These are phyloP conservation scores for Coelopa frigida DNA, from an alignment of 1,140 invertebrate species.

Conservation along the genomic window DNA sequence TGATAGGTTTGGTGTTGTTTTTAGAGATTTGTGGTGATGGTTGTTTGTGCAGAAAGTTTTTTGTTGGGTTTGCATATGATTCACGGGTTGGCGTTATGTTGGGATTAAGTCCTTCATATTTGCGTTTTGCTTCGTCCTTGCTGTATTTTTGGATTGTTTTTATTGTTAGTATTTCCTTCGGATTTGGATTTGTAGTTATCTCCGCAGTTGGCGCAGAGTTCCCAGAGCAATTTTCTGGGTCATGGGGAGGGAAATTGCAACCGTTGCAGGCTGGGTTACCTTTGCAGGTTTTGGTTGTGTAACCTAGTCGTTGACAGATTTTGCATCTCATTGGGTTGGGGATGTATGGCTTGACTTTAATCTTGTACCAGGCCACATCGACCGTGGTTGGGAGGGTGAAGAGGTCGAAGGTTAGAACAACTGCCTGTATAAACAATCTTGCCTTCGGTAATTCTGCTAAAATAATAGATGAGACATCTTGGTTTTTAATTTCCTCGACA, in stretches of 20 bases:
- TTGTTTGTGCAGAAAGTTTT: too few species aligned
- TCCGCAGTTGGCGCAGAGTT: background rate
- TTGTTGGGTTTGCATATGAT: too few species aligned
- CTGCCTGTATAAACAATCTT: background rate
- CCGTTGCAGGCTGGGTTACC: background rate
- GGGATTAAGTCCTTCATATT: background rate
- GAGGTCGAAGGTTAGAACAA: background rate
- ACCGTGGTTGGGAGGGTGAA: background rate
- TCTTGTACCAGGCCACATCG: slow-evolving; percentile 6
- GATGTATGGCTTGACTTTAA: slow-evolving; percentile 4
- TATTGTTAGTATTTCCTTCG: slow-evolving; percentile 6
- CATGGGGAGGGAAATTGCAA: slow-evolving; percentile 4
- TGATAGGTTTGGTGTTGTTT: too few species aligned
- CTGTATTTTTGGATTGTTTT: slow-evolving; percentile 2
- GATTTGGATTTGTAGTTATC: background rate
- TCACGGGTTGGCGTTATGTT: too few species aligned
- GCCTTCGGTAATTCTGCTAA: background rate
- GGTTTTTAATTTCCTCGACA: slow-evolving; percentile 1
- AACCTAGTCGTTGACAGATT: slow-evolving; percentile 3
- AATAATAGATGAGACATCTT: slow-evolving; percentile 6
- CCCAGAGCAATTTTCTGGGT: slow-evolving; percentile 1
- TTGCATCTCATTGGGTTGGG: slow-evolving; percentile 11
- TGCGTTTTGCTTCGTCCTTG: background rate
- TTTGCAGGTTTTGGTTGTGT: slow-evolving; percentile 4
- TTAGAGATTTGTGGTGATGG: too few species aligned